Base-by-base conservation (phyloP, 2,113 vertebrate species). In the Apistogramma diplotaenia region DNA sequence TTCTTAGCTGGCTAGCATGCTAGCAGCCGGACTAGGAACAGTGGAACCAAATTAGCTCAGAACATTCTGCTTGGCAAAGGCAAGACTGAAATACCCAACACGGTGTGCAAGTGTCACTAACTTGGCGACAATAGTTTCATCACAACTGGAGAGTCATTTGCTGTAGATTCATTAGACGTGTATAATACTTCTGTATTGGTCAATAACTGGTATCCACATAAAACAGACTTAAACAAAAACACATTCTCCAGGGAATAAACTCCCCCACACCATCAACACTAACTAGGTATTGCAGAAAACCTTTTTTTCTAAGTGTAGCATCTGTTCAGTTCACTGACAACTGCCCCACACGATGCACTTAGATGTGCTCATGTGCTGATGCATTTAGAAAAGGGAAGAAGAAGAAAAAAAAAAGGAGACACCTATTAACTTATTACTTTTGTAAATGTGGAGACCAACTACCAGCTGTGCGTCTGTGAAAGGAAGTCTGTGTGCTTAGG, bases 41-140 rank as follows among this genome's bases (percentile, higher is more conserved):
- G 54, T 18, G 60, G 37, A 61, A 81, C 89, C 54, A 82, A 93
- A 92, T 94, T 92, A 94, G 89, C 88, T 72, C 40, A 57, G 87
- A 84, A 90, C 85, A 79, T 65, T 58, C 5, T 72, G 81, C 59
- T 46, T 10, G 79, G 40, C 75, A 56, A 56, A 82, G 81, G 79
- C 61, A 85, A 82, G 67, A 51, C 27, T 35, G 60, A 60, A 65
- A 72, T n/a, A 61, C 25, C 11, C 19, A 71, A 51, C 31, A 46
- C 49, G 40, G 43, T n/a, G n/a, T n/a, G n/a, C n/a, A n/a, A 70
- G 62, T 4, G 46, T 70, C 40, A 70, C 62, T 3, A 70, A 16
- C 16, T 46, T 67, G 46, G 40, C 40, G 62, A 67, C 62, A 67
- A 67, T 29, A 27, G 62, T 25, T 70, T 70, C 23, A 29, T 70